Percentiles rank a stretch among this genome's conserved stretches.
Conservation (phyloP, 2,113 vertebrate genomes). For the Ophthalmolycus amberensis region DNA sequence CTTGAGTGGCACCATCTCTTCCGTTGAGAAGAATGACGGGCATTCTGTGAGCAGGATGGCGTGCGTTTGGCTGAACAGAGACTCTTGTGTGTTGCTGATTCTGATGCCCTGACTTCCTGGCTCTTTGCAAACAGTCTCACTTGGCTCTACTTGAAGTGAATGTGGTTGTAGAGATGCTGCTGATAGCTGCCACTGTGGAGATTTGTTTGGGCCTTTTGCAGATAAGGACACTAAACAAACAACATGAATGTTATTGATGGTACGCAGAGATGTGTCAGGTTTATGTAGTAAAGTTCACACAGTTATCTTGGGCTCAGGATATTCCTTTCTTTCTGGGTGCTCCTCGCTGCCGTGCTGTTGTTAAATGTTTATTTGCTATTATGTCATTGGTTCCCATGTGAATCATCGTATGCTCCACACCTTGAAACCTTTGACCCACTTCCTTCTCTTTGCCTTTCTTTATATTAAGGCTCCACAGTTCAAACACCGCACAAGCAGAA, state of each 20-base stretch:
- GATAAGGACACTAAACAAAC: slow-evolving; percentile 1
- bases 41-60: slow-evolving; percentile 24
- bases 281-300: not conserved
- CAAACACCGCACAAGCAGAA: slow-evolving; percentile 11
- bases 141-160: slow-evolving; percentile 6
- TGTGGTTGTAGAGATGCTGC: slow-evolving; percentile 5
- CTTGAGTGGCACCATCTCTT: slow-evolving; percentile 6
- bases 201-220: slow-evolving; percentile 10
- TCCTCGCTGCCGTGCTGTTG: not conserved
- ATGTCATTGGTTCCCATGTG: not conserved
- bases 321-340: slow-evolving; percentile 2
- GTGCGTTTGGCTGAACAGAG: slow-evolving; percentile 33
- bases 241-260: slow-evolving; percentile 19
- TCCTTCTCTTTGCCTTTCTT: slow-evolving; percentile 5
- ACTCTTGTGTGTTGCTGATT: slow-evolving; percentile 11
- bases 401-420: slow-evolving; percentile 21
- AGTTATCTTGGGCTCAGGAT: not conserved
- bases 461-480: not conserved
- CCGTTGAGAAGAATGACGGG: slow-evolving; percentile 27
- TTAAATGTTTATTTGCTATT: not conserved
- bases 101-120: slow-evolving; percentile 21
- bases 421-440: slow-evolving; percentile 9
- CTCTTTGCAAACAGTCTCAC: slow-evolving; percentile 11
- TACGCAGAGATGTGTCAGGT: slow-evolving; percentile 6
- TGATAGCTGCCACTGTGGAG: slow-evolving; percentile 6